Evolutionary conservation across 2,888 invertebrate species (phyloP), one percentile per base, ranked within the genome.

Genomic region (Cheilosia urbana): DNA sequence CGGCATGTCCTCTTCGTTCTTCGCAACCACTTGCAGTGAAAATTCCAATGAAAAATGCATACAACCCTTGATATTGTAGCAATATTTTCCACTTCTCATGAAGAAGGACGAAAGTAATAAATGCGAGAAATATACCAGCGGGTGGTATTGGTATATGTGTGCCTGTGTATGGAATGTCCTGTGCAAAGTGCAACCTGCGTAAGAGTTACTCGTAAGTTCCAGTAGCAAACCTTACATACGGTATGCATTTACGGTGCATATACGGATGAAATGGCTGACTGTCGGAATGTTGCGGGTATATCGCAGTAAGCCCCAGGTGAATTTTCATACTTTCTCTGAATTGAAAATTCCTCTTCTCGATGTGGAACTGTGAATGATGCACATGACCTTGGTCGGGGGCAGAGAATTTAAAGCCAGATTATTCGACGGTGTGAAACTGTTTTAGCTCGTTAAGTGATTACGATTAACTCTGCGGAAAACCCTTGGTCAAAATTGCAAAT

Each of bases 21-120:
- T 42, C 49, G 40, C 17, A 58, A 51, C 37, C 71, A 53, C 66
- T 51, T 62, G 72, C 19, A 68, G 49, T 57, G 34, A 42, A 53
- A 53, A 60, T 51, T 69, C 21, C 27, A 75, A 84, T 85, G 62
- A 80, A 80, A 85, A 66, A 80, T 85, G 53, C 49, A 79, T 79
- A 60, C 78, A 57, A 45, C 62, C 83, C 62, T 27, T 27, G 66
- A 76, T 85, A 65, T 71, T 80, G 84, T 80, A 71, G 66, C 75
- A 75, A 75, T 69, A 55, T 68, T 76, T 76, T 60, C 63, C 45
- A n/a, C 47, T 63, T 55, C 60, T 77, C 65, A 69, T 60, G 55
- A 42, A 69, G 60, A 80, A 80, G 80, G 79, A 80, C 80, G 71
- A 80, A 66, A 75, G 84, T 85, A 71, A 71, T 85, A 85, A 85